Evolutionary conservation across 2,888 invertebrate species (phyloP), one percentile per base, ranked within the genome.

Genomic region (Lepidochitona cinerea): DNA sequence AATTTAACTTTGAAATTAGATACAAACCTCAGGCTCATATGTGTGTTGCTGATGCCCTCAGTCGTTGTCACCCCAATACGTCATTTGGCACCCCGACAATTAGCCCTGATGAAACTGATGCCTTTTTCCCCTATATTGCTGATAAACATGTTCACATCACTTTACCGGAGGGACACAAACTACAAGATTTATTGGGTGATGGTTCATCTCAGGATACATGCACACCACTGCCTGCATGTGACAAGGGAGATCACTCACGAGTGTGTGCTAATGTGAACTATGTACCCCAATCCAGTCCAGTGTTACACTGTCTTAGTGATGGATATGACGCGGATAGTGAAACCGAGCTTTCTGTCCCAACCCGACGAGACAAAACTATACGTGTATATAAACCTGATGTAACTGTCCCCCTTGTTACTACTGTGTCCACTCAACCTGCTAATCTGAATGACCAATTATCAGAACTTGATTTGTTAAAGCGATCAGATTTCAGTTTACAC

Each of bases 251-350:
- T n/a, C n/a, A n/a, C n/a, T n/a, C n/a, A n/a, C n/a, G n/a, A n/a
- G n/a, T n/a, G n/a, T n/a, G n/a, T n/a, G n/a, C n/a, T n/a, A n/a
- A n/a, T n/a, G n/a, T n/a, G n/a, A n/a, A n/a, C n/a, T n/a, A n/a
- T n/a, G n/a, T n/a, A n/a, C n/a, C n/a, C n/a, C n/a, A n/a, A n/a
- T n/a, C n/a, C n/a, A n/a, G n/a, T n/a, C 49, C 49, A 49, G 4
- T n/a, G 49, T n/a, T n/a, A 49, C 49, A 49, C 18, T 49, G 49
- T 49, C n/a, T 49, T n/a, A 49, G 7, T 36, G 66, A 66, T 36
- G 29, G n/a, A n/a, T 66, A 66, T 66, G 66, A 66, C 37, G 66
- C 66, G 1, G 66, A 66, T 26, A 37, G 18, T 35, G 66, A 66
- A 66, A 23, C 49, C 49, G 2, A 1, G 23, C 18, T 5, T 49